These are phyloP conservation scores for Eurytoma californica DNA, from an alignment of 2,888 invertebrate species.

Conservation along the genomic window DNA sequence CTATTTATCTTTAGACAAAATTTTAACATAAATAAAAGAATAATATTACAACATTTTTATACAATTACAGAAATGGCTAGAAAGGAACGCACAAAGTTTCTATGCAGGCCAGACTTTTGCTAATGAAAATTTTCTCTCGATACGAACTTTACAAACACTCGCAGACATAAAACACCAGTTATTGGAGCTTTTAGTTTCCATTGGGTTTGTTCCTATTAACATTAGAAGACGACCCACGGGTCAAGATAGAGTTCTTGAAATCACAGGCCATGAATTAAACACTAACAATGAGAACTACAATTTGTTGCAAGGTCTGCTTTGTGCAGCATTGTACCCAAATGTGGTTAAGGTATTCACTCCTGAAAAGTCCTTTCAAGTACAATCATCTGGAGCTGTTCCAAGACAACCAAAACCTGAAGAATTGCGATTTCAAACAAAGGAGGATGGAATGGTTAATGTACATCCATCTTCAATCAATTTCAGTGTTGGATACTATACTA, in stretches of 20 bases:
- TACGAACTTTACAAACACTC: slow-evolving; percentile 88
- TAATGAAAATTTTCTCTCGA: slow-evolving; percentile 88
- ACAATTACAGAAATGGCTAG: slow-evolving; percentile 84
- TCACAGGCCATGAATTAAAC: slow-evolving; percentile 84
- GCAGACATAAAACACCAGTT: slow-evolving; percentile 91
- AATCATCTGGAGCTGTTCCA: slow-evolving; percentile 85
- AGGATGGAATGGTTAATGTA: slow-evolving; percentile 83
- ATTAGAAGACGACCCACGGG: slow-evolving; percentile 78
- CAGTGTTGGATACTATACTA: slow-evolving; percentile 80
- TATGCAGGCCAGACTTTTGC: slow-evolving; percentile 88
- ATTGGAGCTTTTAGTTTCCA: slow-evolving; percentile 84
- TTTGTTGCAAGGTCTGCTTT: slow-evolving; percentile 88
- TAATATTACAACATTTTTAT: slow-evolving; percentile 22
- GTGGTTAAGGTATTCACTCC: slow-evolving; percentile 90
- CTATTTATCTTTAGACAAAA: background rate
- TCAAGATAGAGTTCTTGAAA: slow-evolving; percentile 80
- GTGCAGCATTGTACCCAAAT: slow-evolving; percentile 95
- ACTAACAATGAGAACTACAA: slow-evolving; percentile 84
- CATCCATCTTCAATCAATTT: slow-evolving; percentile 89
- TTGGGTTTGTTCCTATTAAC: slow-evolving; percentile 86
- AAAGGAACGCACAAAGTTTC: slow-evolving; percentile 79
- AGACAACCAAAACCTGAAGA: slow-evolving; percentile 83
- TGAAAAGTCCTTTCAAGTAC: slow-evolving; percentile 85
- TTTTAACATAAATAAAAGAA: background rate
- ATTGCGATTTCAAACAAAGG: slow-evolving; percentile 84